Evolutionary conservation across 2,797 vertebrate genomes (phyloP), one percentile per base, ranked within the genome.

Genomic region (Rhinoraja longicauda): DNA sequence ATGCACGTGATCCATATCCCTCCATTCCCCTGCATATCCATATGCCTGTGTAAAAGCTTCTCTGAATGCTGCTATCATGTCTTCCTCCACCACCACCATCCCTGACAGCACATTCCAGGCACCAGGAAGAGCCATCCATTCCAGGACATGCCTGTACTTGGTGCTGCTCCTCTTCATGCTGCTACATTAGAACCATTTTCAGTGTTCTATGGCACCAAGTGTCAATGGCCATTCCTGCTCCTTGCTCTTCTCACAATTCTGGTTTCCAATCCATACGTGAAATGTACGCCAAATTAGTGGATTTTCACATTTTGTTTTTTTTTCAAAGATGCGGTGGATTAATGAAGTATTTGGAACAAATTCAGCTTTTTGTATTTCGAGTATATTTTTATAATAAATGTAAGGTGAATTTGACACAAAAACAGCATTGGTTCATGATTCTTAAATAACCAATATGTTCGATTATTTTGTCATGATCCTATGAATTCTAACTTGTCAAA

Each of bases 351-450:
- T 92, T 92, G 13, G 67, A 92, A 57, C 64, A 36, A 78, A 5
- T 93, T 62, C 45, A 93, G 57, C n/a, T 39, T 97, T 97, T 96
- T 96, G 96, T 97, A 96, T 96, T 96, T 96, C 96, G 96, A 96
- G 96, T 97, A 96, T 97, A 97, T 97, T 96, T 97, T 97, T 97
- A 95, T 96, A 97, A 97, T 97, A 97, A 97, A 97, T 96, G 95
- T 91, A 45, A 45, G 36, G 6, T 72, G 96, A 94, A 94, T 78
- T 93, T 96, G 95, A 95, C 95, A 96, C 96, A 95, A 93, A 95
- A 72, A 91, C 24, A 92, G 70, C 62, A 88, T 29, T 75, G 67
- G 36, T 92, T 57, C 70, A 15, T 92, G 64, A 67, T 91, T 90
- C 72, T 90, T 39, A 6, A 64, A 84, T 84, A 62, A 62, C 24